Conservation (phyloP, 2,113 vertebrate species). For the Zosterops japonicus region DNA sequence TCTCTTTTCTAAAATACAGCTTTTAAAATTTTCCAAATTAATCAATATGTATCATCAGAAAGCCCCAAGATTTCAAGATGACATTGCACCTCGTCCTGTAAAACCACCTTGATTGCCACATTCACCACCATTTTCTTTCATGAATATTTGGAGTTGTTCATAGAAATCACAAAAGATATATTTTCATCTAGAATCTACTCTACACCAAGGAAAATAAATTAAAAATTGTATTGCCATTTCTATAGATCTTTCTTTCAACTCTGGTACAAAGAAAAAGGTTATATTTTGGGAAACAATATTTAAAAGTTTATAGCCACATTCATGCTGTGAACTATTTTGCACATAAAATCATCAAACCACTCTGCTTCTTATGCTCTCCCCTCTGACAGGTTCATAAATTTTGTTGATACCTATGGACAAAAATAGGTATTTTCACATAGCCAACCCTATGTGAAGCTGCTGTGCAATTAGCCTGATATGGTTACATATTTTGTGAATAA, state of each 20-base stretch:
- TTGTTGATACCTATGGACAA: neutral
- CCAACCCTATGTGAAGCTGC: neutral
- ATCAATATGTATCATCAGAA: neutral
- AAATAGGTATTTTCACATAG: neutral
- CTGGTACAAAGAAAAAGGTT: neutral
- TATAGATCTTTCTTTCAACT: neutral
- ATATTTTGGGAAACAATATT: neutral
- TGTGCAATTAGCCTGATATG: neutral
- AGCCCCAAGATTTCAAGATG: neutral
- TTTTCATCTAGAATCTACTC: neutral
- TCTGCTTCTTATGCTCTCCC: neutral
- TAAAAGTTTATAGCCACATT: neutral
- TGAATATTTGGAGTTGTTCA: neutral
- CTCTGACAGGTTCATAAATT: neutral
- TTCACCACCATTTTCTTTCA: neutral
- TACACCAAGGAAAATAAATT: neutral
- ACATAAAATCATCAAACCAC: neutral
- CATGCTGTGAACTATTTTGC: neutral
- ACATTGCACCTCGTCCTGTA: neutral
- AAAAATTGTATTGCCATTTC: neutral
- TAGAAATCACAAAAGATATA: neutral
- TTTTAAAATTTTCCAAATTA: neutral
- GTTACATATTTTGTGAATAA: neutral
- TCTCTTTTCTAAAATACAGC: neutral
- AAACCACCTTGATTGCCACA: neutral